Percentiles rank a stretch among this genome's conserved stretches.
Evolutionary conservation across 2,888 invertebrate species (phyloP).

Genomic region (Calameuta pallipes): DNA sequence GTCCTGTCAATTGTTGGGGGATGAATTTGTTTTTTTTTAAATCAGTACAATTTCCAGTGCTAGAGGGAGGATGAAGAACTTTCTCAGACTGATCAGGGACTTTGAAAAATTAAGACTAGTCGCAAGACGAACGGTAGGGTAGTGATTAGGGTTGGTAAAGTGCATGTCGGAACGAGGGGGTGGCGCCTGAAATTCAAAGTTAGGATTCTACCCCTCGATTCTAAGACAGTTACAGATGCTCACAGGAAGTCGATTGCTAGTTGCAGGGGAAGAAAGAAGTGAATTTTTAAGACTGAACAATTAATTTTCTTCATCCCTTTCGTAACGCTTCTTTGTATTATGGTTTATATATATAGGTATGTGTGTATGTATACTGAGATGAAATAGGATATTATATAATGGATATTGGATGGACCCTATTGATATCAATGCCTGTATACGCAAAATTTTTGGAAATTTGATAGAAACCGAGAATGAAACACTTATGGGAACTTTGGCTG

Average conservation of each 20-base stretch:
- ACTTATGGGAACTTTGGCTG: neutral
- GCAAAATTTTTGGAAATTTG: neutral
- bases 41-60: neutral
- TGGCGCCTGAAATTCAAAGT: slow-evolving; percentile 29
- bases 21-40: neutral
- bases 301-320: slow-evolving; percentile 16
- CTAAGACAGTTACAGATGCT: slow-evolving; percentile 25
- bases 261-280: slow-evolving; percentile 17
- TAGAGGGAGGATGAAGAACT: neutral
- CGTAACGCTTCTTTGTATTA: neutral
- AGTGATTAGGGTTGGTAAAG: slow-evolving; percentile 40
- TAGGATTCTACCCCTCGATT: slow-evolving; percentile 7
- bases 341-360: neutral
- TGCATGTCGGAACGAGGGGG: slow-evolving; percentile 35
- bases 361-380: neutral
- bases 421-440: neutral
- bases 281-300: slow-evolving; percentile 19
- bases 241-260: slow-evolving; percentile 23
- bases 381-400: neutral
- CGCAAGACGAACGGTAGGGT: slow-evolving; percentile 33
- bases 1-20: neutral
- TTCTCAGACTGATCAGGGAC: slow-evolving; percentile 17
- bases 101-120: slow-evolving; percentile 36
- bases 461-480: neutral
- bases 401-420: neutral